Base-by-base conservation (phyloP, 1,140 invertebrate genomes). In the Pseudomyrmex flavicornis region DNA sequence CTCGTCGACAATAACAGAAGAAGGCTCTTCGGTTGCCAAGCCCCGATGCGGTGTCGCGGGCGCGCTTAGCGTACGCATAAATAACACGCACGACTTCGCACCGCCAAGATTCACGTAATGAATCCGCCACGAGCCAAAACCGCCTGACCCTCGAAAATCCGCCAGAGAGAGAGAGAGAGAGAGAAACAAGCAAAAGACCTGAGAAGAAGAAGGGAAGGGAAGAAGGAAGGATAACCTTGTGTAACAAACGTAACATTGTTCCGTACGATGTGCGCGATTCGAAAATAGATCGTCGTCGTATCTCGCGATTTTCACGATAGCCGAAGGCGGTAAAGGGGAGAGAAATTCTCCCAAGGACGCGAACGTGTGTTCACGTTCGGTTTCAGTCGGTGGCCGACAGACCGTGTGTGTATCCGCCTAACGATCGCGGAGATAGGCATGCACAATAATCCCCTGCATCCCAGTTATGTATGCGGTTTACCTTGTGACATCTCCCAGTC, bases 401-500 rank as follows among this genome's bases (percentile, higher is more conserved):
- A 74, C 54, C 77, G 74, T 63, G 73, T 59, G 26, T 35, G n/a
- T 35, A 35, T 17, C 63, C 44, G 44, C 20, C 73, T 10, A 20
- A 52, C 86, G 86, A 88, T 88, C 76, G 61, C 84, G 59, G 68
- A 22, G 73, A 88, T 82, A 82, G 72, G 59, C 69, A 80, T 73
- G 56, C 77, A 90, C 90, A 92, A 92, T 93, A 90, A 92, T 91
- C 91, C 89, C 89, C 87, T 85, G 80, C 89, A 61, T 89, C 68
- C 84, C n/a, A 92, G 90, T 91, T 91, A 93, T 92, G 92, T 88
- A 93, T 93, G 92, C 89, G 89, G 93, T 93, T 94, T 91, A 83
- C 92, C 93, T 94, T 93, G 93, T 93, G 92, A 92, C 91, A 92
- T 93, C 93, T 93, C 91, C 89, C 68, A 65, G 72, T 35, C 83